Conservation (phyloP, 2,888 invertebrate species). For the Baccha elongata region DNA sequence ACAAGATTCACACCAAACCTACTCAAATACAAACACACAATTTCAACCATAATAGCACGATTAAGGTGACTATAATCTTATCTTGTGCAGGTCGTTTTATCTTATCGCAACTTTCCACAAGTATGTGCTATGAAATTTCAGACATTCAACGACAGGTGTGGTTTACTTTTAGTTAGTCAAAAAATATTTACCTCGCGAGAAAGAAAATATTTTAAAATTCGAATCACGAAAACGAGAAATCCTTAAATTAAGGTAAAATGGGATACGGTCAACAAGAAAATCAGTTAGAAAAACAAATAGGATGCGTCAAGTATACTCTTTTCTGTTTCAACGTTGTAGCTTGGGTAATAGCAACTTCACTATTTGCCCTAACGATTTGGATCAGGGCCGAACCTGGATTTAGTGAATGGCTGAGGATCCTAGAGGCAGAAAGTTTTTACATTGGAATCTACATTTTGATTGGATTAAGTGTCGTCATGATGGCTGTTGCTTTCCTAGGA, state of each 20-base stretch:
- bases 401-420: slow-evolving; percentile 90
- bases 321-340: slow-evolving; percentile 91
- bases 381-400: slow-evolving; percentile 91
- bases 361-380: slow-evolving; percentile 92
- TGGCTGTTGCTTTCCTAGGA: slow-evolving; percentile 91
- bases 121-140: slow-evolving; percentile 43
- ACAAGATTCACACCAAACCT: slow-evolving; percentile 36
- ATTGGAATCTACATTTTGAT: slow-evolving; percentile 93
- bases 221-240: slow-evolving; percentile 56
- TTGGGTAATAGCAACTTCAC: slow-evolving; percentile 90
- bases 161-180: slow-evolving; percentile 53
- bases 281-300: slow-evolving; percentile 89
- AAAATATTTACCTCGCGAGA: slow-evolving; percentile 12
- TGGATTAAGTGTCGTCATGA: slow-evolving; percentile 87
- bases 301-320: slow-evolving; percentile 90
- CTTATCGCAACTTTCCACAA: slow-evolving; percentile 44
- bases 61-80: slow-evolving; percentile 55
- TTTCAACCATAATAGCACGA: slow-evolving; percentile 23
- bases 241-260: slow-evolving; percentile 74
- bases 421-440: slow-evolving; percentile 90
- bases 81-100: slow-evolving; percentile 48
- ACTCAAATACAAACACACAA: not conserved
- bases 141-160: slow-evolving; percentile 61
- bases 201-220: slow-evolving; percentile 13
- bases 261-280: slow-evolving; percentile 78